Base-by-base conservation (phyloP, 2,113 vertebrate species). In the Falcunculus frontatus region DNA sequence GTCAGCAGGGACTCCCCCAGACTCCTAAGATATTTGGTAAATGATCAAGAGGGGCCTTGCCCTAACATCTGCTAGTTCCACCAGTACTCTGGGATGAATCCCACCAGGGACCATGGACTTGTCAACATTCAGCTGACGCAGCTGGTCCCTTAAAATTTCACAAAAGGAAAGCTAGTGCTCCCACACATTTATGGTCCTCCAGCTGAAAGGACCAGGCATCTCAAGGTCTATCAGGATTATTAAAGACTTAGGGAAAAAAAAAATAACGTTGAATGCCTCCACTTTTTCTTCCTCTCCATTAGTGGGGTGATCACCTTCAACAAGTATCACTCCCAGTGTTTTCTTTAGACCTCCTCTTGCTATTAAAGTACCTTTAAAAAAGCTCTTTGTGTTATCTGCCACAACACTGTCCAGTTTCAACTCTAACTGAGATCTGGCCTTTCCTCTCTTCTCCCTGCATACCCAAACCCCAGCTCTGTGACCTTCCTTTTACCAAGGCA, bases 211-310 rank as follows among this genome's bases (percentile, higher is more conserved):
- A 63, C 10, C 18, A 56, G 32, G 13, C 8, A 53, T 30, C 4
- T 30, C 30, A n/a, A 80, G 30, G 17, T 29, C 52, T 76, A 30
- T 7, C 16, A 50, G 6, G 16, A 53, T 55, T 68, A 50, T 41
- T 55, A 60, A 59, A 69, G 30, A 84, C 14, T 11, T 11, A 30
- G 4, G 21, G 13, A 25, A 53, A 33, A 68, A 56, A 59, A 69
- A 10, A 1, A 3, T 16, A 56, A 5, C 3, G 55, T 0, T 44
- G 39, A 78, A 82, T 39, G 30, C 4, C 6, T 69, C 32, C 2
- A 11, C 7, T 64, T 68, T n/a, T 62, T 37, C 21, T 79, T 75
- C 16, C 39, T 15, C 20, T 42, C 17, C 9, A 32, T 75, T 65
- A 65, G 17, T 57, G 21, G 21, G 18, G 13, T 33, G 30, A 56